Base-by-base conservation (phyloP, 2,113 vertebrate genomes). In the Xenus cinereus region DNA sequence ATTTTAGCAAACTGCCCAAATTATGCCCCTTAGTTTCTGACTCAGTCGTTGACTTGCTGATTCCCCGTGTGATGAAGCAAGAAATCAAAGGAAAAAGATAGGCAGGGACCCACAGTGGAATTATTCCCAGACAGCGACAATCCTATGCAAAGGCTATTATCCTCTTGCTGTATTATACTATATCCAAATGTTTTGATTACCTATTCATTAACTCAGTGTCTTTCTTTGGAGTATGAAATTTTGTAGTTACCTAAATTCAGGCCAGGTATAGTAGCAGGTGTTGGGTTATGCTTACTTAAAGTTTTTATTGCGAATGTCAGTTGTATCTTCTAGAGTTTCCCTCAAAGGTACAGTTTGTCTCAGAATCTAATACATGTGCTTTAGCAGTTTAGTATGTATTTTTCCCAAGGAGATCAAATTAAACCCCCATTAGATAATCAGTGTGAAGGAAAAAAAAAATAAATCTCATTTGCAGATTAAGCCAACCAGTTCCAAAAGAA, bases 391-490 rank as follows among this genome's bases (percentile, higher is more conserved):
- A 67, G 48, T 37, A 41, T 63, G 28, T n/a, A 5, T 94, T 93
- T 95, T 93, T 95, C 95, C 68, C 96, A 95, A 89, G 95, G 71
- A 87, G 95, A 97, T 97, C 78, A 85, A 89, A 66, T 97, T 30
- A 95, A 96, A 79, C 4, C 35, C 46, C 41, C 14, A 10, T 95
- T 96, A 95, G 62, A 94, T 89, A 97, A 97, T 20, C 62, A 41
- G 4, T 46, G 48, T 23, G 17, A 94, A 80, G 12, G 12, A n/a
- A 74, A 64, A 84, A 35, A 76, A 68, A 75, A 37, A 57, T 3
- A 81, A 39, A 57, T 3, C 69, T 92, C 16, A 73, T 84, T 92
- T 84, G 37, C 3, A 33, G 78, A 76, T 93, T 93, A 96, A 95
- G 71, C 91, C 78, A 59, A 80, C 17, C 35, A 60, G 56, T 87